Conservation (phyloP, 2,888 invertebrate genomes). For the Ochropleura plecta region DNA sequence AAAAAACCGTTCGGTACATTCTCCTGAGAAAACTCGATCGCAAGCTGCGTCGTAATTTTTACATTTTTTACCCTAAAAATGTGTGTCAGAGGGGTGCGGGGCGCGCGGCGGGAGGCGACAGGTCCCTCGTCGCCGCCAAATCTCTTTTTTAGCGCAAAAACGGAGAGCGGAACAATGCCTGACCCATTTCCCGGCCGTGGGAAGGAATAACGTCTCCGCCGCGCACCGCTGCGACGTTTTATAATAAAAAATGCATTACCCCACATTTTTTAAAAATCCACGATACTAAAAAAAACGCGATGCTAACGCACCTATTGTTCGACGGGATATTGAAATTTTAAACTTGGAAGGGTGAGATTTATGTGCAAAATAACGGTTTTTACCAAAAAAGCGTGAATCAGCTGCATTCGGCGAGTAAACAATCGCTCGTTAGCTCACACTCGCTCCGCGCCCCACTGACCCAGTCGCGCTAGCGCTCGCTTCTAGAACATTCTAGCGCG, state of each 20-base stretch:
- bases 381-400: constrained; percentile 82
- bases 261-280: constrained; percentile 86
- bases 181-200: constrained; percentile 90
- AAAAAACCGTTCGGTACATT: constrained; percentile 71
- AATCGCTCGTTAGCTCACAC: constrained; percentile 66
- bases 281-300: constrained; percentile 83
- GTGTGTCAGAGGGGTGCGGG: constrained; percentile 85
- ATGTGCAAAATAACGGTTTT: constrained; percentile 90
- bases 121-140: constrained; percentile 82
- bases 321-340: constrained; percentile 85
- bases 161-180: constrained; percentile 87
- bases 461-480: constrained; percentile 11
- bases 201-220: constrained; percentile 89
- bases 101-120: constrained; percentile 77
- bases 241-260: constrained; percentile 90
- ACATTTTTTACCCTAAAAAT: constrained; percentile 88
- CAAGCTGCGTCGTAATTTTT: constrained; percentile 88
- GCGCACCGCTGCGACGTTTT: constrained; percentile 79
- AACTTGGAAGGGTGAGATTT: constrained; percentile 89
- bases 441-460: constrained; percentile 32
- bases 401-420: constrained; percentile 76
- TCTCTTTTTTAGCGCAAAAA: constrained; percentile 89
- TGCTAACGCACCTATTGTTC: constrained; percentile 82
- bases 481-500: background rate
- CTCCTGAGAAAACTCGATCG: constrained; percentile 86